A percentile compares a stretch with the other conserved stretches of the same genome.
phyloP scores from a whole-genome alignment of 2,888 invertebrate species.

The Eurois occulta region DNA sequence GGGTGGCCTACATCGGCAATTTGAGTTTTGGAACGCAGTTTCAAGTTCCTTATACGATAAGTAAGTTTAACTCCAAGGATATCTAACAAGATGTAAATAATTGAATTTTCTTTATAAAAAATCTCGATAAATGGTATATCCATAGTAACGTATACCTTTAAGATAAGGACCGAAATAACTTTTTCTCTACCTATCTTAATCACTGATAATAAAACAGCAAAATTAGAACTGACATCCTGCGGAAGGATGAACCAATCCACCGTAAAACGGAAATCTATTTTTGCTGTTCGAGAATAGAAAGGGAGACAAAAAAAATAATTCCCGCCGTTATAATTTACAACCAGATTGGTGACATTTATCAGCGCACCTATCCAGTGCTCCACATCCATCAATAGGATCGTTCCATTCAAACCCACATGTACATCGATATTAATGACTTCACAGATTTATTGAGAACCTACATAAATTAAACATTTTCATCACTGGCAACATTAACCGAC shows the following conservation, averaged over 20 bases:
- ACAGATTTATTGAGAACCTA: constrained; percentile 58
- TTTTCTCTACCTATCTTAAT: neutral
- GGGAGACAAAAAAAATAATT: constrained; percentile 5
- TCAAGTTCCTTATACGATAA: too few species aligned
- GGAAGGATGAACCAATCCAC: neutral
- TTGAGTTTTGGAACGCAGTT: too few species aligned
- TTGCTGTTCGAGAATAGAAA: neutral
- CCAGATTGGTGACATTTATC: constrained; percentile 51
- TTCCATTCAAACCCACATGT: constrained; percentile 36
- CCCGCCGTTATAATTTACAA: constrained; percentile 32
- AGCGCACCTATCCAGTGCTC: constrained; percentile 21
- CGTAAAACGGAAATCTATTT: neutral
- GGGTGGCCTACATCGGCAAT: too few species aligned
- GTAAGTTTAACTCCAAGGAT: too few species aligned
- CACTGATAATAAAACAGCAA: neutral
- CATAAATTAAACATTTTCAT: constrained; percentile 67
- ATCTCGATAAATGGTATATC: neutral
- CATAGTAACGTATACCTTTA: neutral
- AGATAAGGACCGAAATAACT: neutral
- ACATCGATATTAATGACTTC: constrained; percentile 44
- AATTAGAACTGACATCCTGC: constrained; percentile 22
- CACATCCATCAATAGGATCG: constrained; percentile 48
- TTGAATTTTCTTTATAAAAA: neutral
- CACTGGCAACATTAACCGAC: constrained; percentile 65
- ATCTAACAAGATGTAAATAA: neutral